Base-by-base conservation (phyloP, 2,888 invertebrate species). In the Xestia sexstrigata region DNA sequence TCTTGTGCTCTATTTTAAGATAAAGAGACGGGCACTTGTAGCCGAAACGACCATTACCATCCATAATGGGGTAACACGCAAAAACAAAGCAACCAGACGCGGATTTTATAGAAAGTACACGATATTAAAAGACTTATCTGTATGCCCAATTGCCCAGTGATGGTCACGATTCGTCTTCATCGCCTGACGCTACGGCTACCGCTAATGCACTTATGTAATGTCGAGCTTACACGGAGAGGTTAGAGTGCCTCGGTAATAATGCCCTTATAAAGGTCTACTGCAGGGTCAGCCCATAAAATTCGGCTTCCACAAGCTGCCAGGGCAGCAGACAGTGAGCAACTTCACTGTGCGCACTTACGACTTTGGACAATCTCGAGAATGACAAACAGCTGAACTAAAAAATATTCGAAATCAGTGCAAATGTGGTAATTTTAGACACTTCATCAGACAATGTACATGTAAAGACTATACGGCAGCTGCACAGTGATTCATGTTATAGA, bases 151-250 rank as follows among this genome's bases (percentile, higher is more conserved):
- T 17, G 58, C 13, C n/a, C 55, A 55, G 55, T 63, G 17, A 72
- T 39, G 72, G 84, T 72, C 82, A 80, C 71, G 81, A 80, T 26
- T 49, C 45, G 45, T 70, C 62, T 67, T 73, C 70, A 71, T 69
- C 65, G 23, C 49, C n/a, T n/a, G 49, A 72, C 7, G 60, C 20
- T 63, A 15, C 35, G 55, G 47, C 63, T n/a, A n/a, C n/a, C n/a
- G n/a, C n/a, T 79, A 74, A 70, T 65, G 66, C 17, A 45, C 35
- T 30, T 20, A 55, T 15, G 42, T 82, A 58, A 39, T 45, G 17
- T 23, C 9, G 26, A 45, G 26, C 71, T 52, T 30, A 47, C 70
- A 42, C 45, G 70, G 49, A 72, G 52, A 63, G 20, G 60, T n/a
- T 45, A 13, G 8, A 62, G n/a, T 49, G 70, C 2, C 39, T 20